Evolutionary conservation across 2,113 vertebrate species (phyloP), one percentile per base, ranked within the genome.

Genomic region (Plotosus lineatus): DNA sequence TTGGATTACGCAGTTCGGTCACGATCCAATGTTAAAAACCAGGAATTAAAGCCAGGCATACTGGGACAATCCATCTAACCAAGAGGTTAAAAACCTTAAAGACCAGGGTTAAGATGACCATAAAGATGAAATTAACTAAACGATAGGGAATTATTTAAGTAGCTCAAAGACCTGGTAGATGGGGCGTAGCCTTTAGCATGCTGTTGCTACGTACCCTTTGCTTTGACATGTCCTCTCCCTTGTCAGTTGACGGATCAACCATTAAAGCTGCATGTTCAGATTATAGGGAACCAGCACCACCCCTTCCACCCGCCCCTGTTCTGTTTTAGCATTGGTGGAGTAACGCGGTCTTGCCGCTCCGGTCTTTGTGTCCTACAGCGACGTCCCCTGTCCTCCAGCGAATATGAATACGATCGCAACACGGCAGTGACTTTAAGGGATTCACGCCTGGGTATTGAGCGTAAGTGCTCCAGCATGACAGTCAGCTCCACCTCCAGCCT

Each of bases 401-500:
- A 99, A 84, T 96, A 96, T 46, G 96, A 97, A 85, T 95, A 94
- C 89, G 95, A 97, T 88, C 94, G 92, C 74, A 95, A 95, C 50
- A 48, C 38, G 68, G 92, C 94, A 0, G 90, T 93, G 0, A 93
- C 93, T 53, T 95, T 96, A 90, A 96, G 96, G 86, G 97, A 98
- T 88, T 94, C 90, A 82, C 95, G 96, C 79, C 91, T 98, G 89
- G 93, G 95, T 88, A 98, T 98, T 0, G 97, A 98, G 85, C 95
- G 96, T 78, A 98, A 97, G 89, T 98, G 95, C 90, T 98, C 96
- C 89, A 98, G 95, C 92, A 97, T 98, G 93, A 98, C 96, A 0
- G 96, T 98, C 90, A 98, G 96, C 90, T 98, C 97, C 61, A 98
- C 97, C 0, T 98, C 96, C 87, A 97, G 96, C 90, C 92, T 97